Evolutionary conservation across 2,888 invertebrate genomes (phyloP).

Genomic region (Chrysopilus asiliformis): DNA sequence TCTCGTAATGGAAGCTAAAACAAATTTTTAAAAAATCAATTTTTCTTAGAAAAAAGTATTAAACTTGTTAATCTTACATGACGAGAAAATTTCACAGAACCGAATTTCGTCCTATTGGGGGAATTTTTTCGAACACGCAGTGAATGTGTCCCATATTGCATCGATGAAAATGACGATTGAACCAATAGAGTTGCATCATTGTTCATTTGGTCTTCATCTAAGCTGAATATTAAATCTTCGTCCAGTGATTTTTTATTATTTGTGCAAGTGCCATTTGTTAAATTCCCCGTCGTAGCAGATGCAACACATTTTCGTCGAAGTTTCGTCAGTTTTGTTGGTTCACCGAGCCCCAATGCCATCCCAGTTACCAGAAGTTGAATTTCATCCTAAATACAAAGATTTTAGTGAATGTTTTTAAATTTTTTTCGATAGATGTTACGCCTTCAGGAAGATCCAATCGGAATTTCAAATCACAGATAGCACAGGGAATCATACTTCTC

Average conservation of each 20-base stretch:
- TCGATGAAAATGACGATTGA: slow-evolving; percentile 10
- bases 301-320: slow-evolving; percentile 34
- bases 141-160: slow-evolving; percentile 29
- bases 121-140: slow-evolving; percentile 42
- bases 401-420: slow-evolving; percentile 1
- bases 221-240: slow-evolving; percentile 69
- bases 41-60: slow-evolving; percentile 4
- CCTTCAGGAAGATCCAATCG: slow-evolving; percentile 78
- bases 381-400: slow-evolving; percentile 40
- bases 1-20: slow-evolving; percentile 29
- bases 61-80: slow-evolving; percentile 12
- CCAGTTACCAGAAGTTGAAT: slow-evolving; percentile 58
- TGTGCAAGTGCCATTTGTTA: slow-evolving; percentile 12
- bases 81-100: slow-evolving; percentile 14
- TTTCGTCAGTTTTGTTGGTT: slow-evolving; percentile 41
- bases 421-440: slow-evolving; percentile 28
- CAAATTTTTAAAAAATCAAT: not conserved
- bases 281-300: slow-evolving; percentile 23
- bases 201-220: slow-evolving; percentile 59
- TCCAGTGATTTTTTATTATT: slow-evolving; percentile 36
- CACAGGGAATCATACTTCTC: slow-evolving; percentile 75
- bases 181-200: not conserved
- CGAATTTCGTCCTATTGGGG: slow-evolving; percentile 36
- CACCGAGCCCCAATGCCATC: slow-evolving; percentile 63
- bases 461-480: slow-evolving; percentile 67